These are phyloP conservation scores for Camelus bactrianus DNA, from an alignment of 2,113 vertebrate genomes.

Conservation along the genomic window DNA sequence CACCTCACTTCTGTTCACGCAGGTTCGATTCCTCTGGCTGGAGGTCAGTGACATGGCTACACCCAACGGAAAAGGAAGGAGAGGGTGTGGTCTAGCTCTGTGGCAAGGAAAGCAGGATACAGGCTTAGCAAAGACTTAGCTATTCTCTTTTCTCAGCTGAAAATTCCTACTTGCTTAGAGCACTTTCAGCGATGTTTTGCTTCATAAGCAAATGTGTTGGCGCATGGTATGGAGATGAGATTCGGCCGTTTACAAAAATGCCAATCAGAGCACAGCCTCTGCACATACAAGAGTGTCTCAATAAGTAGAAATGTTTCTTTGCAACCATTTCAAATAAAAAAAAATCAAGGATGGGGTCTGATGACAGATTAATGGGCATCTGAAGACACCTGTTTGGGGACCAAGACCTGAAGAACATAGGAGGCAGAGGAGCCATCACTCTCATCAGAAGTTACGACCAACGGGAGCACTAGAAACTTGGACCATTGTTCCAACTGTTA, in stretches of 20 bases:
- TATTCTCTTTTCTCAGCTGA: neutral
- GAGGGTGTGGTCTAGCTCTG: rapidly evolving
- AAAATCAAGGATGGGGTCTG: neutral
- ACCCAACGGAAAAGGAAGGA: neutral
- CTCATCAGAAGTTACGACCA: neutral
- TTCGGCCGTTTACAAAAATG: neutral
- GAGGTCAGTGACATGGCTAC: neutral
- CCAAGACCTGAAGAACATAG: neutral
- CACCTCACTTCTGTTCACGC: neutral
- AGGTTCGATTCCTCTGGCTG: neutral
- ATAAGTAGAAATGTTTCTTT: neutral
- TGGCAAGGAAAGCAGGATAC: neutral
- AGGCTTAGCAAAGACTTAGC: neutral
- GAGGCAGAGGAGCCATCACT: neutral
- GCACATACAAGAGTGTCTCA: neutral
- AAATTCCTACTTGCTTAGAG: neutral
- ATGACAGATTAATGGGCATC: neutral
- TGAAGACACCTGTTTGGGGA: neutral
- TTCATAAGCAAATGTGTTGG: neutral
- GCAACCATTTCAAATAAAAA: neutral
- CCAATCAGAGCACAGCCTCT: neutral
- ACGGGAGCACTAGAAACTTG: neutral
- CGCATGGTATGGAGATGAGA: neutral
- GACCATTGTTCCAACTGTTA: neutral
- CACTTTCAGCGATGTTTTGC: neutral